A percentile compares a stretch with the other conserved stretches of the same genome.
Conservation (phyloP, 1,140 invertebrate genomes). For the Drosophila bocqueti region DNA sequence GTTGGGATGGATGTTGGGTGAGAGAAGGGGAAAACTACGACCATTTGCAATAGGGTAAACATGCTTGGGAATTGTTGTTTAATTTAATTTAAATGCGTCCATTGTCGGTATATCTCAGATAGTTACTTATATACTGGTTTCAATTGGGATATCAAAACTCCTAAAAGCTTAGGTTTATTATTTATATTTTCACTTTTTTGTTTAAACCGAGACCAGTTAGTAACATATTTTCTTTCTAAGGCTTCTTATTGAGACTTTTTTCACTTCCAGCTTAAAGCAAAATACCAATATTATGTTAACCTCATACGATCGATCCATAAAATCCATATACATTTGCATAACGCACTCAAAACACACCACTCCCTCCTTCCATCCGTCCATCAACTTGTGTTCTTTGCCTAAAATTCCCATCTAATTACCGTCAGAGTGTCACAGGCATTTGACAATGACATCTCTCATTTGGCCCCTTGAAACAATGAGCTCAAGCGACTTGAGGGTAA, state of each 20-base stretch:
- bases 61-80: slow-evolving; percentile 12
- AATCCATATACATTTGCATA: slow-evolving; percentile 37
- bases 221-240: background rate
- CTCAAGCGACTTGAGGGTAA: slow-evolving; percentile 23
- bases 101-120: background rate
- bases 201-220: background rate
- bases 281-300: background rate
- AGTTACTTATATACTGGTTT: background rate
- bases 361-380: background rate
- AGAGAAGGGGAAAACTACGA: background rate
- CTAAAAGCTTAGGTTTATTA: background rate
- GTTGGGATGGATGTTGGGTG: no score
- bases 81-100: slow-evolving; percentile 2
- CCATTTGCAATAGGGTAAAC: background rate
- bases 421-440: slow-evolving; percentile 53
- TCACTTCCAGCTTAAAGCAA: background rate
- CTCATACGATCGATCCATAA: slow-evolving; percentile 12
- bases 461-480: slow-evolving; percentile 18
- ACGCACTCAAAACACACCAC: slow-evolving; percentile 20
- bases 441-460: slow-evolving; percentile 54
- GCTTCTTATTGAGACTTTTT: background rate
- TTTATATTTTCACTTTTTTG: background rate
- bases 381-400: slow-evolving; percentile 17
- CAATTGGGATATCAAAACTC: background rate
- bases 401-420: slow-evolving; percentile 54